These are phyloP conservation scores for Hypotaenidia okinawae DNA, from an alignment of 2,797 vertebrate species.

Conservation along the genomic window DNA sequence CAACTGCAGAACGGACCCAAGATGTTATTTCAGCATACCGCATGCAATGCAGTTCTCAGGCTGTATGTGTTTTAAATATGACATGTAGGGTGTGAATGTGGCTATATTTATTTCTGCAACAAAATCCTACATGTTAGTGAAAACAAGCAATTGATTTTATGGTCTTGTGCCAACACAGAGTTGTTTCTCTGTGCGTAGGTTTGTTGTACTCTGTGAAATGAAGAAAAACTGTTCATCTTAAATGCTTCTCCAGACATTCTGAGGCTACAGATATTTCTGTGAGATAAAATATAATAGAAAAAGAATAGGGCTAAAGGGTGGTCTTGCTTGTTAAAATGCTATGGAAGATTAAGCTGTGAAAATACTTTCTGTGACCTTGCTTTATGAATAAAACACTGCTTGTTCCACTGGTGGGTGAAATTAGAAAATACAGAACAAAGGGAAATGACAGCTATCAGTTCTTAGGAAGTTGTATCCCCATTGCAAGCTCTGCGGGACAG, in stretches of 20 bases:
- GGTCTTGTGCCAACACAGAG: neutral
- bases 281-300: neutral
- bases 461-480: neutral
- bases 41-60: neutral
- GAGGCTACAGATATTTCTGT: neutral
- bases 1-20: neutral
- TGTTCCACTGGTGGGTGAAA: conserved; percentile 36
- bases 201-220: neutral
- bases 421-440: conserved; percentile 18
- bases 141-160: neutral
- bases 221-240: neutral
- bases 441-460: conserved; percentile 1
- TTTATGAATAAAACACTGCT: conserved; percentile 21
- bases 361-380: conserved; percentile 13
- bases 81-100: neutral
- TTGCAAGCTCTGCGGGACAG: neutral
- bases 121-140: neutral
- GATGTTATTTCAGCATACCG: fast-evolving
- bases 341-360: conserved; percentile 40
- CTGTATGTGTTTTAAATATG: neutral
- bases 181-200: neutral
- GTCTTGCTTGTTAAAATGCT: conserved; percentile 31
- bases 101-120: neutral
- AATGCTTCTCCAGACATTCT: neutral
- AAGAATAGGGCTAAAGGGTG: neutral